phyloP scores from a whole-genome alignment of 2,113 vertebrate species.

The Sebastes fasciatus region DNA sequence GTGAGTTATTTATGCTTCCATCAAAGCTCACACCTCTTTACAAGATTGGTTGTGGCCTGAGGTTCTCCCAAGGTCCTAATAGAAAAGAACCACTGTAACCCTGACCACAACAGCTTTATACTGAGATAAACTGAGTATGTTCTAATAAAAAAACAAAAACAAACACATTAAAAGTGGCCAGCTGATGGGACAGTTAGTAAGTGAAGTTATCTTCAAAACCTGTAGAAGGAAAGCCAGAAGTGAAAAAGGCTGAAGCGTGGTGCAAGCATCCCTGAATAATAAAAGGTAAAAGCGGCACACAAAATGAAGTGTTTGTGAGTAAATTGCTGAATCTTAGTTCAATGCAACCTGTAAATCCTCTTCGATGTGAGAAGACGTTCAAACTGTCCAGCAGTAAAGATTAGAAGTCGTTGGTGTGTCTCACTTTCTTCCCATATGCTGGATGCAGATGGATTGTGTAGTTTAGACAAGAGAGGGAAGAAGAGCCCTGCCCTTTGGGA shows the following conservation, averaged over 20 bases:
- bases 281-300: background rate
- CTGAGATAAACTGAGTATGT: background rate
- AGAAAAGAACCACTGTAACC: background rate
- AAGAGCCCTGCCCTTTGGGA: background rate
- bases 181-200: background rate
- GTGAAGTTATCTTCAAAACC: background rate
- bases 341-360: background rate
- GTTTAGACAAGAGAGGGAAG: background rate
- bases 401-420: background rate
- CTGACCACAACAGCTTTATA: background rate
- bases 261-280: slow-evolving; percentile 11
- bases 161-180: background rate
- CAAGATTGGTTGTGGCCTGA: no score
- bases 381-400: background rate
- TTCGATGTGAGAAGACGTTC: background rate
- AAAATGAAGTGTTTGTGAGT: background rate
- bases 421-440: background rate
- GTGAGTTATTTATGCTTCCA: no score
- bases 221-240: slow-evolving; percentile 3
- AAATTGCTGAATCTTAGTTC: background rate
- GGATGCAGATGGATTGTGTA: background rate
- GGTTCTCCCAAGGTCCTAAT: no score
- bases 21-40: no score
- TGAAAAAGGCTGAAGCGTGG: slow-evolving; percentile 18
- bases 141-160: background rate